A percentile compares a stretch with the other conserved stretches of the same genome.
phyloP scores from a whole-genome alignment of 2,888 invertebrate species.

The Neuroscelio doddi region DNA sequence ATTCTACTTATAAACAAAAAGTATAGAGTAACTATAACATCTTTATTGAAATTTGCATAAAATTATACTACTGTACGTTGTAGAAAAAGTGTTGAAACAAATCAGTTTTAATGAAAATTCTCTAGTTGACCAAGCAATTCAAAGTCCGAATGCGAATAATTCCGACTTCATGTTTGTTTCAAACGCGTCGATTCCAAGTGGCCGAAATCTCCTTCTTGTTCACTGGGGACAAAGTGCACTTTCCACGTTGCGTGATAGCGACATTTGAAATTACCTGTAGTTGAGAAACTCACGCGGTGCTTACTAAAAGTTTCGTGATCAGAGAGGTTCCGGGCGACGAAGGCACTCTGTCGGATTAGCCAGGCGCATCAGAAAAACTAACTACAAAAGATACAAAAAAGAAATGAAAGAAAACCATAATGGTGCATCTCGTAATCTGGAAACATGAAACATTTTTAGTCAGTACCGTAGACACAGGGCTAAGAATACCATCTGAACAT shows the following conservation, averaged over 20 bases:
- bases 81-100: too few species aligned
- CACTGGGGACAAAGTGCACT: constrained; percentile 26
- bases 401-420: constrained; percentile 19
- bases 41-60: too few species aligned
- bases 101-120: too few species aligned
- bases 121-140: too few species aligned
- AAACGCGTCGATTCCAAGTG: too few species aligned
- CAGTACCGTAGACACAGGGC: too few species aligned
- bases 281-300: constrained; percentile 27
- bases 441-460: constrained; percentile 31
- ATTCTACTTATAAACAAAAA: too few species aligned
- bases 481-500: too few species aligned
- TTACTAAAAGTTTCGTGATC: constrained; percentile 41
- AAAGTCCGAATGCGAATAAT: too few species aligned
- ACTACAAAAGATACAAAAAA: constrained; percentile 37
- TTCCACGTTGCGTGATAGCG: constrained; percentile 32
- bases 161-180: too few species aligned
- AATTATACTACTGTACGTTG: too few species aligned
- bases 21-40: too few species aligned
- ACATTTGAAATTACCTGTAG: constrained; percentile 40
- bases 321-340: constrained; percentile 33
- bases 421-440: constrained; percentile 33
- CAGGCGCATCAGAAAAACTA: constrained; percentile 30
- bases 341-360: constrained; percentile 43
- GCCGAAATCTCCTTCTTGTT: constrained; percentile 27